Evolutionary conservation across 2,113 vertebrate species (phyloP).

Genomic region (Neolamprologus cancellatus): DNA sequence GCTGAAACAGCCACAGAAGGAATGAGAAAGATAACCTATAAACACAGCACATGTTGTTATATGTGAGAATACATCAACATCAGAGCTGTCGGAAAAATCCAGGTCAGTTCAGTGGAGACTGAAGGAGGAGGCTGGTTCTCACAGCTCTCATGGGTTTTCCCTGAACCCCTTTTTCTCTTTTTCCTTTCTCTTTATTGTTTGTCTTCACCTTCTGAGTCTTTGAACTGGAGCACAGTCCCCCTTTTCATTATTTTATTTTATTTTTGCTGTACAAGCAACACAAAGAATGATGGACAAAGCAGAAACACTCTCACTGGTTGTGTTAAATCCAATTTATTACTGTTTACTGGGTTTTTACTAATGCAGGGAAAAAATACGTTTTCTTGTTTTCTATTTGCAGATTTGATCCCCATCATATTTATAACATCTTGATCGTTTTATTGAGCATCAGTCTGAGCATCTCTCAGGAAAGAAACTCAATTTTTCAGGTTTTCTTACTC

Average conservation of each 20-base stretch:
- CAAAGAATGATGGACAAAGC: not conserved
- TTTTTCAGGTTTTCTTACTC: not conserved
- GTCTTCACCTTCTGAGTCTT: not conserved
- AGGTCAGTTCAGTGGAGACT: conserved; percentile 8
- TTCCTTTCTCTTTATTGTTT: not conserved
- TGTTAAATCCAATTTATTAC: not conserved
- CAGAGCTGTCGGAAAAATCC: not conserved
- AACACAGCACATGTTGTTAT: not conserved
- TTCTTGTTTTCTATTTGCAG: not conserved
- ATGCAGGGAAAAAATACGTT: rapidly evolving
- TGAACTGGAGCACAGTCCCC: not conserved
- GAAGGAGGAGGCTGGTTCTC: not conserved
- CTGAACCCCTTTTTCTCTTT: not conserved
- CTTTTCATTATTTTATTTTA: not conserved
- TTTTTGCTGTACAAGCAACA: not conserved
- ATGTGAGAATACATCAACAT: not conserved
- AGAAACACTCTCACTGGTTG: not conserved
- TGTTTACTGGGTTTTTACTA: not conserved
- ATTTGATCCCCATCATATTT: not conserved
- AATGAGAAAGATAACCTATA: not conserved
- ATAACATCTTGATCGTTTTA: not conserved
- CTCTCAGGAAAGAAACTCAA: not conserved
- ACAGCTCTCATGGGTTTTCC: not conserved
- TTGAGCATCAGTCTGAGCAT: not conserved
- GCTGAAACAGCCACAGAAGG: not conserved